Evolutionary conservation across 2,113 vertebrate genomes (phyloP).

Genomic region (Microcebus lehilahytsara): DNA sequence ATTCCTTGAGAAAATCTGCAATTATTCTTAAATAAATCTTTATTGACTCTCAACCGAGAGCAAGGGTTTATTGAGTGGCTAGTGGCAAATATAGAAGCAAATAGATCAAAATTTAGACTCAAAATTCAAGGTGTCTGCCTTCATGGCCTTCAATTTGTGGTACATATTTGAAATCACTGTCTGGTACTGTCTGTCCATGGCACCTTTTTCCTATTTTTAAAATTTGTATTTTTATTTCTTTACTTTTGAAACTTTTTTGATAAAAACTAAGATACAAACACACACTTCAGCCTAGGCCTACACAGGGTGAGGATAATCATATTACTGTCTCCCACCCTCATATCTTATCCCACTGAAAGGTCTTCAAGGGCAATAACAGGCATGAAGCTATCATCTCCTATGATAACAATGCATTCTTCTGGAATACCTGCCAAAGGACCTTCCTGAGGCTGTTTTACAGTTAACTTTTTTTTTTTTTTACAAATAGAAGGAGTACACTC

Average conservation of each 20-base stretch:
- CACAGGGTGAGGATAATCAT: neutral
- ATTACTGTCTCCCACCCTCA: neutral
- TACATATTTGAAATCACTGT: neutral
- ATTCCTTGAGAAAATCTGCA: neutral
- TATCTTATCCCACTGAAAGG: neutral
- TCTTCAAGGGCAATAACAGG: neutral
- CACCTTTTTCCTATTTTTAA: neutral
- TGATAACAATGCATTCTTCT: neutral
- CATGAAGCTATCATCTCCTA: neutral
- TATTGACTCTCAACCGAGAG: neutral
- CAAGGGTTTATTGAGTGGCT: neutral
- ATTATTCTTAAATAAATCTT: slow-evolving; percentile 17
- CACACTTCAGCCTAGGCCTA: neutral
- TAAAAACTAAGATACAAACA: neutral
- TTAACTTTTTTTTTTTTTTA: neutral
- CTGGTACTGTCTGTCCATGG: neutral
- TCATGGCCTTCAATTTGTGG: neutral
- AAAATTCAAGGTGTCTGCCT: neutral
- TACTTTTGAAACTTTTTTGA: neutral
- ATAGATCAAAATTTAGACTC: neutral
- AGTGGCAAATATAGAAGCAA: neutral
- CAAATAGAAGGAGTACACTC: neutral
- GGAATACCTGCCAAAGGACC: neutral
- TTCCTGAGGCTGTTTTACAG: neutral
- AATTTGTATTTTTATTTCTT: neutral